Evolutionary conservation across 2,113 vertebrate species (phyloP).

Genomic region (Lamprotornis superbus): DNA sequence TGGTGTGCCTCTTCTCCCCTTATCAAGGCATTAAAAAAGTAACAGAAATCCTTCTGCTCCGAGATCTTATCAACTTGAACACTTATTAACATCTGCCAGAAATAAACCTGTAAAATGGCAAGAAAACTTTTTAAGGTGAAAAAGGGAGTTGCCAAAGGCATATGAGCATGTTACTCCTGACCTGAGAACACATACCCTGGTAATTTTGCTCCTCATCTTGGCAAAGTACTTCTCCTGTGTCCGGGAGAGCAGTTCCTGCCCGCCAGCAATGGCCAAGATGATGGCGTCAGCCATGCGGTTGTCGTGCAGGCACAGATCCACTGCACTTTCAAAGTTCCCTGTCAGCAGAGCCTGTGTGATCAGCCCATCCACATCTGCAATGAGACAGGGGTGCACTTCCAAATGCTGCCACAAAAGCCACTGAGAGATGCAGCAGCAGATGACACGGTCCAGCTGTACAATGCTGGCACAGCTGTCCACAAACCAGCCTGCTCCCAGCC

Average conservation of each 20-base stretch:
- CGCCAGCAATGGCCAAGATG: constrained; percentile 92
- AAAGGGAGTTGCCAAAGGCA: not conserved
- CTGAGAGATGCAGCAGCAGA: not conserved
- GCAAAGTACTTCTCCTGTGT: constrained; percentile 93
- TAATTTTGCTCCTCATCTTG: constrained; percentile 89
- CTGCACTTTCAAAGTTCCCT: constrained; percentile 90
- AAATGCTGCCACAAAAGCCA: not conserved
- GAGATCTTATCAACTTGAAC: not conserved
- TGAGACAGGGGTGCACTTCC: not conserved
- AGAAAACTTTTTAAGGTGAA: not conserved
- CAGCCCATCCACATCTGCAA: constrained; percentile 90
- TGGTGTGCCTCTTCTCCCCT: not conserved
- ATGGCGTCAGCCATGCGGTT: constrained; percentile 96
- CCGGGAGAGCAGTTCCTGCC: constrained; percentile 85
- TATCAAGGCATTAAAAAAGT: not conserved
- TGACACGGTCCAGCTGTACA: not conserved
- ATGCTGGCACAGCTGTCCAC: fast-evolving
- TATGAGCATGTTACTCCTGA: not conserved
- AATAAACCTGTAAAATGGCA: not conserved
- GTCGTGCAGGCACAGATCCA: constrained; percentile 93
- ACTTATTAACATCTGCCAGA: not conserved
- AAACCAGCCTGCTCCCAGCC: not conserved
- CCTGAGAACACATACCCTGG: constrained; percentile 79
- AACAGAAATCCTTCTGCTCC: not conserved
- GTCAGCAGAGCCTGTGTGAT: constrained; percentile 93